phyloP scores from a whole-genome alignment of 2,113 vertebrate genomes.

The Pluvianellus socialis region DNA sequence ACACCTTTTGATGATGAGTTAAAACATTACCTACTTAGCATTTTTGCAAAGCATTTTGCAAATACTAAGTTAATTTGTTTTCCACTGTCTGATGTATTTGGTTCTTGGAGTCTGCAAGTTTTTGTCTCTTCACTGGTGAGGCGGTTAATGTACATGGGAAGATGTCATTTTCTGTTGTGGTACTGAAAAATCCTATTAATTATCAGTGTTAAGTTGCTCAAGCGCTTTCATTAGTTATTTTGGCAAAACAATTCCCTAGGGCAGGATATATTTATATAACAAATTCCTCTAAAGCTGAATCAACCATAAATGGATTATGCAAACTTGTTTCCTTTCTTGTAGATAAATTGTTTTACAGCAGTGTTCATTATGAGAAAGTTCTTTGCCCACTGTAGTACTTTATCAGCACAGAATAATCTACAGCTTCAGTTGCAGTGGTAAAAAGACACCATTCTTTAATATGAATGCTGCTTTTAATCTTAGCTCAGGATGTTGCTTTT shows the following conservation, averaged over 20 bases:
- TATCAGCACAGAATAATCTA: constrained; percentile 55
- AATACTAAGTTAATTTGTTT: constrained; percentile 22
- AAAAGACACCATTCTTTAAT: constrained; percentile 46
- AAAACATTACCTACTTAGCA: background rate
- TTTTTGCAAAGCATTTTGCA: background rate
- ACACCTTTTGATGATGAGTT: background rate
- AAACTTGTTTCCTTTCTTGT: constrained; percentile 55
- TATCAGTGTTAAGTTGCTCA: constrained; percentile 60
- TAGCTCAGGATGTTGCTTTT: background rate
- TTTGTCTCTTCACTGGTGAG: background rate
- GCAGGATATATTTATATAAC: constrained; percentile 52
- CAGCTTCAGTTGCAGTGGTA: constrained; percentile 7
- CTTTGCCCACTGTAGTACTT: constrained; percentile 33
- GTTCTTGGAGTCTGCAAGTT: constrained; percentile 1
- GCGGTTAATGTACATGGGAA: background rate
- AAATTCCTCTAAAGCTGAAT: constrained; percentile 54
- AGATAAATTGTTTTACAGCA: constrained; percentile 66
- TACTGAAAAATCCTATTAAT: constrained; percentile 66
- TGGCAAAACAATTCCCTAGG: constrained; percentile 41
- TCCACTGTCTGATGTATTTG: background rate
- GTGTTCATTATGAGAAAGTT: constrained; percentile 38
- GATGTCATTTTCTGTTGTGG: background rate
- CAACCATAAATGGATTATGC: constrained; percentile 53
- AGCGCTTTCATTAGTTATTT: constrained; percentile 61
- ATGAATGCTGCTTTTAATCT: constrained; percentile 49